Evolutionary conservation across 2,113 vertebrate species (phyloP), one percentile per base, ranked within the genome.

Genomic region (Poecile atricapillus): DNA sequence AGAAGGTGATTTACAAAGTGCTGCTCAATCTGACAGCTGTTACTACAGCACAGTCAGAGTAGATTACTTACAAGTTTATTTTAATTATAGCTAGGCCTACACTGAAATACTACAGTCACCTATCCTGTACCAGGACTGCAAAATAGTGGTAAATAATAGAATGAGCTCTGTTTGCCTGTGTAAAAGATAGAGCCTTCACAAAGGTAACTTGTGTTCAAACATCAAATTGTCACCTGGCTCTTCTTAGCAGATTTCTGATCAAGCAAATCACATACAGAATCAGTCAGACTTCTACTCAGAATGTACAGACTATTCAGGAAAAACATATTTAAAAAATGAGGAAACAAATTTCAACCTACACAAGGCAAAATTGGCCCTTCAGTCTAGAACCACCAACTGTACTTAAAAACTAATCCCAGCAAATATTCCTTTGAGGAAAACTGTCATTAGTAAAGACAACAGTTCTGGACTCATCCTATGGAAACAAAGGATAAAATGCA

Each of bases 1-100:
- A 96, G 90, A 95, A 96, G 93, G 93, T 97, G 94, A 94, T 94
- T 95, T 95, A 96, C 76, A 59, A 93, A 78, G 76, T 90, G 76
- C 86, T 92, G 90, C 76, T 96, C 79, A 60, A 24, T 88, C 79
- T 95, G 93, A 96, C 92, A 96, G 88, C 92, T 95, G 92, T 92
- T 97, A 96, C 96, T 97, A 93, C 55, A 81, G 82, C 73, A 74
- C n/a, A 94, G 83, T 75, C 79, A 88, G 89, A 95, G 82, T 28
- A 73, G 79, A 92, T 91, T 85, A 86, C 62, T 93, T 80, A 39
- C 78, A 86, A 95, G 71, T 93, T 87, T 89, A 87, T 87, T 93
- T 95, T 93, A 87, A 79, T 90, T 91, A 83, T 87, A 92, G 68
- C 83, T 63, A 86, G 82, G 47, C 43, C 76, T 68, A 69, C 56